phyloP scores from a whole-genome alignment of 2,888 invertebrate species.

The Plebejus melissa region DNA sequence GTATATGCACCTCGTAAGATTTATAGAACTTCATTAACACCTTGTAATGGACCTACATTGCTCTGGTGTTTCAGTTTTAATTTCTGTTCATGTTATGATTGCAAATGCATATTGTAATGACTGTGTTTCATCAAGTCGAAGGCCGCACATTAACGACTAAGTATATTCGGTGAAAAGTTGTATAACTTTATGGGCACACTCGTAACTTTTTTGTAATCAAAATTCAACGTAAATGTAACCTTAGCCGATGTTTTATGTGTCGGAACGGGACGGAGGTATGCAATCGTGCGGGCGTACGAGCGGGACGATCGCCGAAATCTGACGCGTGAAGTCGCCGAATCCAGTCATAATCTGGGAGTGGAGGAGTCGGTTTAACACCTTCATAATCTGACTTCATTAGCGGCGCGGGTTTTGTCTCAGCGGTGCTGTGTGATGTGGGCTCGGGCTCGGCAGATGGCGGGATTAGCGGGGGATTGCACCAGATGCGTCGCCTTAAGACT shows the following conservation, averaged over 20 bases:
- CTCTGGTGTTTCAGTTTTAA: not conserved
- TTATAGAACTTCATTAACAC: not conserved
- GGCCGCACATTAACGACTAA: constrained; percentile 19
- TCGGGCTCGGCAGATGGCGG: constrained; percentile 67
- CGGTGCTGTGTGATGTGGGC: constrained; percentile 61
- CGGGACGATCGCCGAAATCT: constrained; percentile 67
- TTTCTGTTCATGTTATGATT: not conserved
- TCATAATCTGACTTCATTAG: constrained; percentile 77
- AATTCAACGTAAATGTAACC: constrained; percentile 26
- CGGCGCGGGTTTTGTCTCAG: constrained; percentile 76
- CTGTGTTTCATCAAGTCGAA: not conserved
- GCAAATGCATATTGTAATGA: not conserved
- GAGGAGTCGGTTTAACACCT: constrained; percentile 76
- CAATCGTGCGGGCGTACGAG: constrained; percentile 56
- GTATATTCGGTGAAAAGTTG: constrained; percentile 24
- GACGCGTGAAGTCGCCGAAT: constrained; percentile 65
- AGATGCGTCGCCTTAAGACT: constrained; percentile 31
- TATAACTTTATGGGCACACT: constrained; percentile 26
- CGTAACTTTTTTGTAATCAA: constrained; percentile 28
- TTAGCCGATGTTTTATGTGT: constrained; percentile 28
- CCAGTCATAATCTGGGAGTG: constrained; percentile 75
- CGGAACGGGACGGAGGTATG: constrained; percentile 52
- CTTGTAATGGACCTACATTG: not conserved
- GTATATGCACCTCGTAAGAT: not conserved
- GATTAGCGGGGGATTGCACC: constrained; percentile 65